Evolutionary conservation across 2,797 vertebrate genomes (phyloP).

Genomic region (Oryzias sinensis): DNA sequence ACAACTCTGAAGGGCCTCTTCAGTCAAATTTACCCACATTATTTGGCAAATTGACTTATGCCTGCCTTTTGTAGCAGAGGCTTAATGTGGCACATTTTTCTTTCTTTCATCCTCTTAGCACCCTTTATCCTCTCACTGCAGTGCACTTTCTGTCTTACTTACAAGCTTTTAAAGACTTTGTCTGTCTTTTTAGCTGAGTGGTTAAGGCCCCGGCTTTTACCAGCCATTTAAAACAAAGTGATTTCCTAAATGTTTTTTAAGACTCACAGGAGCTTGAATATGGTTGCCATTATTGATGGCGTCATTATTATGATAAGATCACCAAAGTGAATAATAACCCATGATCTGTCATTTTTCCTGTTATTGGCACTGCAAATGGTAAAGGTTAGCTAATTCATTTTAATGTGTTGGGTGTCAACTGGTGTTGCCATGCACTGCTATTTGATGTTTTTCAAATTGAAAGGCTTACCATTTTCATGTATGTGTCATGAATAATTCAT

Average conservation of each 20-base stretch:
- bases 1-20: constrained; percentile 64
- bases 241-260: constrained; percentile 83
- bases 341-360: constrained; percentile 83
- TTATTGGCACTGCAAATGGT: constrained; percentile 81
- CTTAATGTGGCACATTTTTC: constrained; percentile 77
- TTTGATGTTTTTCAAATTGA: constrained; percentile 76
- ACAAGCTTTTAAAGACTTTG: constrained; percentile 54
- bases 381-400: constrained; percentile 87
- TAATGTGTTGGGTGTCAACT: constrained; percentile 82
- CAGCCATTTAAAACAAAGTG: constrained; percentile 76
- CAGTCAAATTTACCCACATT: constrained; percentile 69
- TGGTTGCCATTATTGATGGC: constrained; percentile 81
- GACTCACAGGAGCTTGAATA: constrained; percentile 76
- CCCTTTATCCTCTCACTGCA: constrained; percentile 27
- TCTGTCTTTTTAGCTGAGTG: constrained; percentile 69
- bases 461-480: constrained; percentile 75
- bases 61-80: constrained; percentile 73
- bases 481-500: constrained; percentile 70
- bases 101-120: constrained; percentile 52
- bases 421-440: constrained; percentile 70
- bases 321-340: constrained; percentile 81
- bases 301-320: constrained; percentile 83
- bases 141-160: constrained; percentile 42
- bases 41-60: constrained; percentile 82
- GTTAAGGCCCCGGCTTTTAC: constrained; percentile 68